Evolutionary conservation across 2,113 vertebrate genomes (phyloP), one percentile per base, ranked within the genome.

Genomic region (Larimichthys polyactis): DNA sequence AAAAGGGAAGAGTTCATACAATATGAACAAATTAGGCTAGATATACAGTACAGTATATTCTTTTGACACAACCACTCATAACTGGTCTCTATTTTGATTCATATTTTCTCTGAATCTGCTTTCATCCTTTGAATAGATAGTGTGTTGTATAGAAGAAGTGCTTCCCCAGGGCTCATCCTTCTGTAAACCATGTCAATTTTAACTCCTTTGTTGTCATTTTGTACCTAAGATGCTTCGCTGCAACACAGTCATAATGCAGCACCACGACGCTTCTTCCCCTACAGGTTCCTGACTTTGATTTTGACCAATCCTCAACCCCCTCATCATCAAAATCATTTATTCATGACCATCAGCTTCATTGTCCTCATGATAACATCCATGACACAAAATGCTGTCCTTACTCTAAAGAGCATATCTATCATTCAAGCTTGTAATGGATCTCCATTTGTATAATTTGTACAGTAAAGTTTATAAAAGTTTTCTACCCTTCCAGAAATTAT

Each of bases 401-500:
- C 69, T 78, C 67, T 81, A 91, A 90, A 85, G 84, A 93, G 83
- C 84, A 83, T 78, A 82, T 92, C 84, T 69, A 67, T 83, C 90
- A 94, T 93, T 93, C 83, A 87, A 92, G 93, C 86, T 92, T 90
- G 87, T 71, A 91, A 89, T 72, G 88, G 92, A 94, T 94, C 90
- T 93, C 92, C 91, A 59, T 84, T 89, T 98, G 96, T 97, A 98
- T 94, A 94, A 96, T 97, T 96, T 99, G 97, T 98, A 98, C 96
- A 99, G 96, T 94, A 93, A 96, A 95, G 96, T 98, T 99, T 99
- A 95, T 91, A 98, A 97, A 96, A 92, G 92, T 96, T 99, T 99
- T 99, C 95, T 99, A 99, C 96, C 96, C 95, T 96, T 94, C 93
- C 95, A 96, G 94, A 96, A 96, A 96, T 86, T 2, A 88, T 98